phyloP scores from a whole-genome alignment of 92 coral and sea anemone species.

The Metridium senile region DNA sequence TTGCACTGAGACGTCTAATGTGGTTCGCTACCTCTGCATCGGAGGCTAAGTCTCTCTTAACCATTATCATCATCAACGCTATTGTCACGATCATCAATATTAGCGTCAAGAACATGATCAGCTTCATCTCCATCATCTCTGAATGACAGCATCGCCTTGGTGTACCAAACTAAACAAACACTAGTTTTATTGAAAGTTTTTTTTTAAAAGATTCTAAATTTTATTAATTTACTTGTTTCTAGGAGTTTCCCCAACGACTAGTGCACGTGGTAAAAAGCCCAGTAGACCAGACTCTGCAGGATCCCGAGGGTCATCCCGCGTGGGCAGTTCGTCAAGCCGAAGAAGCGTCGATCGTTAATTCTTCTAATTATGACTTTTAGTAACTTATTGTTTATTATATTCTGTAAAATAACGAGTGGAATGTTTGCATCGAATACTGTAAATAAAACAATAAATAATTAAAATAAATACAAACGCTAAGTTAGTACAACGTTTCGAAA shows the following conservation, averaged over 20 bases:
- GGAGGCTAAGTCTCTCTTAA: no score
- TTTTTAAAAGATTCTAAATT: background rate
- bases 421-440: background rate
- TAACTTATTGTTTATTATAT: background rate
- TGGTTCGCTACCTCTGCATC: no score
- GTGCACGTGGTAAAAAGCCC: conserved; percentile 68
- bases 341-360: conserved; percentile 14
- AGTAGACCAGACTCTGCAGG: conserved; percentile 81
- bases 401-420: background rate
- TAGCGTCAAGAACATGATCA: no score
- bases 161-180: no score
- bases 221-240: background rate
- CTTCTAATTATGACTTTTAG: background rate
- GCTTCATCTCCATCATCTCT: no score
- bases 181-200: no score
- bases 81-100: no score
- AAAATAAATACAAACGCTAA: no score
- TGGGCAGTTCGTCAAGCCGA: conserved; percentile 80
- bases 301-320: conserved; percentile 86
- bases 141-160: no score
- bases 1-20: no score
- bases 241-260: conserved; percentile 76
- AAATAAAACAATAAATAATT: background rate
- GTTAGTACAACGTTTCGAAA: no score
- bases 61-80: no score